Conservation (phyloP, 2,888 invertebrate species). For the Morpho achilles region DNA sequence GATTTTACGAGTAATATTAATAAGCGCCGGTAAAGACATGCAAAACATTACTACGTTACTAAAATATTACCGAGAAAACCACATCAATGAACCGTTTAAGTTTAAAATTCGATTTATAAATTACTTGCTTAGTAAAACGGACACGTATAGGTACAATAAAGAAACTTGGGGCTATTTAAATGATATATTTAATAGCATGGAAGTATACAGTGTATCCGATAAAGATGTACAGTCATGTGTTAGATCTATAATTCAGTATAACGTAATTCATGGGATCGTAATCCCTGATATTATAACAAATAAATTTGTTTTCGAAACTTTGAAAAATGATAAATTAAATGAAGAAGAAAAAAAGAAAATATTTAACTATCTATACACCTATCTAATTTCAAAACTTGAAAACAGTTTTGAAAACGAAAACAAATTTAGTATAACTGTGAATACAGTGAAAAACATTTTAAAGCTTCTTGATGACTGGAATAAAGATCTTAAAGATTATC, state of each 20-base stretch:
- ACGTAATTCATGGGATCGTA: constrained; percentile 36
- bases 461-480: constrained; percentile 47
- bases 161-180: constrained; percentile 49
- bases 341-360: constrained; percentile 40
- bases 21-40: constrained; percentile 37
- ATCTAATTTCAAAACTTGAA: constrained; percentile 32
- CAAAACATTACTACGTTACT: constrained; percentile 40
- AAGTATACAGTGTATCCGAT: constrained; percentile 40
- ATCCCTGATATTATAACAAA: constrained; percentile 46
- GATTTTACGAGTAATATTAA: constrained; percentile 44
- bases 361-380: constrained; percentile 45
- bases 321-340: constrained; percentile 32
- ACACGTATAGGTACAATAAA: constrained; percentile 40
- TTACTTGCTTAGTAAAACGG: constrained; percentile 35
- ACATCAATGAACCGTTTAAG: constrained; percentile 40
- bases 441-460: constrained; percentile 33
- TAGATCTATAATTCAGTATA: constrained; percentile 41
- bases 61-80: constrained; percentile 43
- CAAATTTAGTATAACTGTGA: constrained; percentile 31
- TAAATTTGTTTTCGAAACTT: constrained; percentile 37
- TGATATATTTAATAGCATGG: constrained; percentile 44
- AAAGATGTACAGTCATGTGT: constrained; percentile 46
- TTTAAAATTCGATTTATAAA: constrained; percentile 40
- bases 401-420: constrained; percentile 32
- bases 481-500: constrained; percentile 40